Conservation (phyloP, 2,888 invertebrate genomes). For the Euplexia lucipara region DNA sequence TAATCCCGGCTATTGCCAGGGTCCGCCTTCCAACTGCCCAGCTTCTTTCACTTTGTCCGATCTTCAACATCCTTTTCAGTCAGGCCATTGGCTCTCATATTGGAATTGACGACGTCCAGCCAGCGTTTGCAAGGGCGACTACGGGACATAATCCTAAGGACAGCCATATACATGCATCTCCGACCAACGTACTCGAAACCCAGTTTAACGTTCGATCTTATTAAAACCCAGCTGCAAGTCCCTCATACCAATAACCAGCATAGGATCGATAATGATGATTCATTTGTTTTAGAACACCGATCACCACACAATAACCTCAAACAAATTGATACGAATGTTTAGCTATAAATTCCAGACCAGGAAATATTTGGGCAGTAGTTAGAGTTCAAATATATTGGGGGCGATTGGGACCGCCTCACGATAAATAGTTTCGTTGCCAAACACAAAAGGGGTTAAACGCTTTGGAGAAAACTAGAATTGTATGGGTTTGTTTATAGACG, state of each 20-base stretch:
- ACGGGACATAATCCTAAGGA: too few species aligned
- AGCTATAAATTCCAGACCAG: slow-evolving; percentile 65
- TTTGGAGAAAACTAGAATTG: slow-evolving; percentile 52
- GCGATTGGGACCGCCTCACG: slow-evolving; percentile 65
- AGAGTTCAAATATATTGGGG: slow-evolving; percentile 64
- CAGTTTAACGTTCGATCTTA: too few species aligned
- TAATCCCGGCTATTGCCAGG: too few species aligned
- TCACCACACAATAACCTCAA: slow-evolving; percentile 57
- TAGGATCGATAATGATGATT: slow-evolving; percentile 30
- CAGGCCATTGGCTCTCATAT: too few species aligned
- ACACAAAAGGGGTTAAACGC: slow-evolving; percentile 65
- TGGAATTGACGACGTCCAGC: too few species aligned
- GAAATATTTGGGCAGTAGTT: slow-evolving; percentile 65
- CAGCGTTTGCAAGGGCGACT: too few species aligned
- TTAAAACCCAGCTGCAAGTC: too few species aligned
- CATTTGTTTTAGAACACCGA: slow-evolving; percentile 34
- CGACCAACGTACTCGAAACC: too few species aligned
- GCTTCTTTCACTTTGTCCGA: too few species aligned
- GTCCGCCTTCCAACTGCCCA: too few species aligned
- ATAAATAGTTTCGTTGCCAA: slow-evolving; percentile 77
- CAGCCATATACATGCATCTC: too few species aligned
- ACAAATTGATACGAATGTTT: slow-evolving; percentile 82
- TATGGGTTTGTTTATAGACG: slow-evolving; percentile 39
- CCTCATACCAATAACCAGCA: neutral
- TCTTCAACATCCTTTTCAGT: too few species aligned